Conservation (phyloP, 2,797 vertebrate species). For the Carcharodon carcharias region DNA sequence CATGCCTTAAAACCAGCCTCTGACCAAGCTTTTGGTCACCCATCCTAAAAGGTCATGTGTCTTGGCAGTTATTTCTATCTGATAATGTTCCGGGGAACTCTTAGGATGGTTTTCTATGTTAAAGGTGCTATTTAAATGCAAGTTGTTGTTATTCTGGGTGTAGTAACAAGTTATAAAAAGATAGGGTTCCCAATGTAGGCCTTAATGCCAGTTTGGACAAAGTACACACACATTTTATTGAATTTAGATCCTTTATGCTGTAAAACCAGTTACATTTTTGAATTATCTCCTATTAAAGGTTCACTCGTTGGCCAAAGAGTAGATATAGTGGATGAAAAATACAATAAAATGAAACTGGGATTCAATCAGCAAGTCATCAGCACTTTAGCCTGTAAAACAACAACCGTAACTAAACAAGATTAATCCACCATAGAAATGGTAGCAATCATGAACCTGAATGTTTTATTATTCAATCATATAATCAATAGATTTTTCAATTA, state of each 20-base stretch:
- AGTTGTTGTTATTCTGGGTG: neutral
- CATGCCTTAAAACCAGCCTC: neutral
- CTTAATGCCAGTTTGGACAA: neutral
- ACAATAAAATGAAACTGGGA: neutral
- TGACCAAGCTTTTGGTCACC: neutral
- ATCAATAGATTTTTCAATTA: neutral
- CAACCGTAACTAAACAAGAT: neutral
- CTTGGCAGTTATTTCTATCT: neutral
- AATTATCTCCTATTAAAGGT: neutral
- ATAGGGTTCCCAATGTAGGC: neutral
- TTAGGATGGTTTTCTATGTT: neutral
- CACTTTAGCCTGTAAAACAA: neutral
- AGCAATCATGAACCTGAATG: neutral
- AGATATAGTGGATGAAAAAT: neutral
- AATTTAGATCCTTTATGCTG: neutral
- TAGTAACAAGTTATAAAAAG: neutral
- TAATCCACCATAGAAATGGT: neutral
- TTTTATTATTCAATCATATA: constrained; percentile 9
- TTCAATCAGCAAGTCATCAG: neutral
- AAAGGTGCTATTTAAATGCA: neutral
- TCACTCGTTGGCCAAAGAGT: neutral
- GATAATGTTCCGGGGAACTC: neutral
- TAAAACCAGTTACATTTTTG: neutral
- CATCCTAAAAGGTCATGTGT: neutral
- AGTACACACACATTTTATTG: neutral